phyloP scores from a whole-genome alignment of 2,888 invertebrate species.

The Vanessa cardui region DNA sequence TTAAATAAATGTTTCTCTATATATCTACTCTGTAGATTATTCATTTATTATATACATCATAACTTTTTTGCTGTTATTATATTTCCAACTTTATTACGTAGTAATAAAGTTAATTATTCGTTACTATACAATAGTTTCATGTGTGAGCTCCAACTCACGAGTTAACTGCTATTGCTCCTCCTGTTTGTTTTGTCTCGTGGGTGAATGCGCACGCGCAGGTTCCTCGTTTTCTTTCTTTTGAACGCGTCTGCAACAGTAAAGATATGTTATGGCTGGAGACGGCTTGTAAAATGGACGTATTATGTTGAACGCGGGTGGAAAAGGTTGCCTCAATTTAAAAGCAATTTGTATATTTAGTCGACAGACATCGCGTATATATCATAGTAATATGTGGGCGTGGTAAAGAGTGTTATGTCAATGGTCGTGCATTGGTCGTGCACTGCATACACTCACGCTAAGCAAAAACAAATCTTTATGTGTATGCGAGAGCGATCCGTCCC shows the following conservation, averaged over 20 bases:
- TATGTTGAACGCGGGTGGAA: not conserved
- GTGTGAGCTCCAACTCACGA: constrained; percentile 7
- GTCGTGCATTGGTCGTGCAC: too few species aligned
- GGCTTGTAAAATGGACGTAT: not conserved
- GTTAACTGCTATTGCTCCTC: constrained; percentile 24
- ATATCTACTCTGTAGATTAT: too few species aligned
- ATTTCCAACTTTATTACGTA: constrained; percentile 2
- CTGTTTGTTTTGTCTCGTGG: constrained; percentile 50
- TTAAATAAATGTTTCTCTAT: too few species aligned
- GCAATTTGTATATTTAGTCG: too few species aligned
- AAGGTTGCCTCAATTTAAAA: not conserved
- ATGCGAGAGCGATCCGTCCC: too few species aligned
- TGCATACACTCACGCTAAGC: too few species aligned
- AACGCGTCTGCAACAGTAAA: constrained; percentile 50
- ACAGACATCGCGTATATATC: too few species aligned
- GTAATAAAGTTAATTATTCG: constrained; percentile 15
- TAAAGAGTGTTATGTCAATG: too few species aligned
- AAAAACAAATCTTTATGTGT: too few species aligned
- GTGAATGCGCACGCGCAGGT: constrained; percentile 66
- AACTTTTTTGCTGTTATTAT: too few species aligned
- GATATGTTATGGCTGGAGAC: not conserved
- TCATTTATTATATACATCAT: too few species aligned
- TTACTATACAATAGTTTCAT: constrained; percentile 16
- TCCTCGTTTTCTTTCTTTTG: constrained; percentile 59
- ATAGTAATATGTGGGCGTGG: too few species aligned